Evolutionary conservation across 92 coral and sea anemone species (phyloP), one percentile per base, ranked within the genome.

Genomic region (Plumapathes pennacea): DNA sequence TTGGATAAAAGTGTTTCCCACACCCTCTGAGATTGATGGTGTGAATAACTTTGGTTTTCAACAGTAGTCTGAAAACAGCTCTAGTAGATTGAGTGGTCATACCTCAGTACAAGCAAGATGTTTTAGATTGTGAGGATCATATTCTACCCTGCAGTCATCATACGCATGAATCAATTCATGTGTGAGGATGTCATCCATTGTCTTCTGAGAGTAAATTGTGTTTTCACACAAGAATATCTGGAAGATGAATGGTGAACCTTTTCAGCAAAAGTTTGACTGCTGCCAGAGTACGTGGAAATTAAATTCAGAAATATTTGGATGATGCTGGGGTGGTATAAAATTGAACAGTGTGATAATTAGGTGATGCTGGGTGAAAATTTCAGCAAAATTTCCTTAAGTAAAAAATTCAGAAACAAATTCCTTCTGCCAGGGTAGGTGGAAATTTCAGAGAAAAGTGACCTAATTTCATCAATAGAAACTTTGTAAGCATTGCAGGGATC

Each of bases 91-190:
- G n/a, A 34, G 9, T 8, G 9, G n/a, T n/a, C 9, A 50, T 72
- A 90, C 97, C 86, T 90, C 97, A 4, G 97, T 90, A 50, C 97
- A 90, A 12, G 97, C 97, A 19, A 90, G 56, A 54, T 86, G 95
- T 39, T 32, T 78, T 25, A 90, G 82, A 54, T 83, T 80, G 25
- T 90, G 74, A 25, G 89, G 95, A 53, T 90, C 81, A 72, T 90
- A 90, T 29, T 90, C 86, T 32, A 86, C 76, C 59, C 95, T 60
- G 49, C 95, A 88, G 46, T 82, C 82, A 56, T 90, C 97, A 66
- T 86, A 90, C 17, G 97, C 97, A 37, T 90, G 97, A 42, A 90
- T 86, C 17, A 90, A 85, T 38, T 90, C 97, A 37, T 90, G 97
- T 19, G 97, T 90, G 14, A 90, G 46, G 25, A 90, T 95, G 32